Base-by-base conservation (phyloP, 2,888 invertebrate species). In the Phoronis australis region DNA sequence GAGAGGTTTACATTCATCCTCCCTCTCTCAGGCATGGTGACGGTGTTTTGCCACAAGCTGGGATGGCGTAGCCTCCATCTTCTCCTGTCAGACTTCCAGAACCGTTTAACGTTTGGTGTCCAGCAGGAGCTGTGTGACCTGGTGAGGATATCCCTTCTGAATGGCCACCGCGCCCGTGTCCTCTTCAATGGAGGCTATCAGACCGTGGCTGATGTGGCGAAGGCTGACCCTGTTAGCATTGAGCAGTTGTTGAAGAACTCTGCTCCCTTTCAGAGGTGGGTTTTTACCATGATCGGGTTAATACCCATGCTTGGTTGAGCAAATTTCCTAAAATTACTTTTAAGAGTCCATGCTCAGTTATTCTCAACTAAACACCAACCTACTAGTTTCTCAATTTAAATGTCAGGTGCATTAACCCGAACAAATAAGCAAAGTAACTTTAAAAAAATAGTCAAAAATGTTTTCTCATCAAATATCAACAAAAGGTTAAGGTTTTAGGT, bases 51-150 rank as follows among this genome's bases (percentile, higher is more conserved):
- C 76, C 84, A 84, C 55, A 87, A 92, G 47, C 79, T 99, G 12
- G 91, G 94, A 23, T 99, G 97, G 96, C 84, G 83, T 57, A 90
- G 87, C 71, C 82, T 99, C 67, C 89, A 94, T 74, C 80, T 92
- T 57, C 80, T 99, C 37, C 83, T 99, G 38, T 85, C 87, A 0
- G 91, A 95, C 77, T 96, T 99, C 76, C 93, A 96, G 79, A 87
- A 88, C 65, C 85, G 97, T 18, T 81, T 99, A 38, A 90, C 90
- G 66, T 96, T 97, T 76, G 97, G 96, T 12, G 87, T 97, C 41
- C 88, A 90, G 68, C 83, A 88, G 22, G 96, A 99, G 73, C 80
- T 99, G 37, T 82, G 95, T 55, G 96, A 97, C 71, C 80, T 99
- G 47, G 87, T 76, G 37, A 84, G 88, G 60, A 78, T 97, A 39